phyloP scores from a whole-genome alignment of 30 jellyfish, hydroid and myxozoan species.

The Clytia hemisphaerica region DNA sequence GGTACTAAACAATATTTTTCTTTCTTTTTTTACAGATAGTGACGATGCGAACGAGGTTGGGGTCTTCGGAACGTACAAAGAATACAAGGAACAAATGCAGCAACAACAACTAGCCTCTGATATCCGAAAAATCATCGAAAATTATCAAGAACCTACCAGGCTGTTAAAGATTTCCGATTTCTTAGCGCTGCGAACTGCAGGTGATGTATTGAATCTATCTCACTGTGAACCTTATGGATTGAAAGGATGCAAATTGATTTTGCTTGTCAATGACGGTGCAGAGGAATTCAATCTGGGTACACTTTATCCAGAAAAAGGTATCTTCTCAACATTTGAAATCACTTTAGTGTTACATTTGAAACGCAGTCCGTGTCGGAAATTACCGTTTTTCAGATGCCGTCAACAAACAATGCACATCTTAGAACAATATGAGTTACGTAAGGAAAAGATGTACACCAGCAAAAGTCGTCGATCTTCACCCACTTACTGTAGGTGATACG shows the following conservation, averaged over 20 bases:
- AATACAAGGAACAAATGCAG: constrained; percentile 8
- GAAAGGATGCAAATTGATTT: constrained; percentile 21
- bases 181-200: constrained; percentile 29
- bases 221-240: constrained; percentile 31
- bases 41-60: constrained; percentile 5
- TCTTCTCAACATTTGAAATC: constrained; percentile 14
- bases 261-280: constrained; percentile 1
- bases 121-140: constrained; percentile 53
- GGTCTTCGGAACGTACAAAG: constrained; percentile 26
- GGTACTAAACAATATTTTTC: too few relatives aligned
- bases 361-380: constrained; percentile 22
- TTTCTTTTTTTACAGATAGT: constrained; percentile 12
- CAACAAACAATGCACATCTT: constrained; percentile 1
- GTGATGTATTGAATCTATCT: constrained; percentile 32
- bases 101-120: constrained; percentile 36
- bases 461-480: constrained; percentile 16
- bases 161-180: constrained; percentile 7
- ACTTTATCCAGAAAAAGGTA: constrained; percentile 26
- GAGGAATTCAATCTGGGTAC: constrained; percentile 9
- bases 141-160: constrained; percentile 12
- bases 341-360: constrained; percentile 17
- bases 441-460: constrained; percentile 29
- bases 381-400: constrained; percentile 23
- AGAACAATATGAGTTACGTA: constrained; percentile 23
- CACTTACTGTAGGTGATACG: too few relatives aligned